Evolutionary conservation across 2,113 vertebrate genomes (phyloP), one percentile per base, ranked within the genome.

Genomic region (Corythornis madagascariensis): DNA sequence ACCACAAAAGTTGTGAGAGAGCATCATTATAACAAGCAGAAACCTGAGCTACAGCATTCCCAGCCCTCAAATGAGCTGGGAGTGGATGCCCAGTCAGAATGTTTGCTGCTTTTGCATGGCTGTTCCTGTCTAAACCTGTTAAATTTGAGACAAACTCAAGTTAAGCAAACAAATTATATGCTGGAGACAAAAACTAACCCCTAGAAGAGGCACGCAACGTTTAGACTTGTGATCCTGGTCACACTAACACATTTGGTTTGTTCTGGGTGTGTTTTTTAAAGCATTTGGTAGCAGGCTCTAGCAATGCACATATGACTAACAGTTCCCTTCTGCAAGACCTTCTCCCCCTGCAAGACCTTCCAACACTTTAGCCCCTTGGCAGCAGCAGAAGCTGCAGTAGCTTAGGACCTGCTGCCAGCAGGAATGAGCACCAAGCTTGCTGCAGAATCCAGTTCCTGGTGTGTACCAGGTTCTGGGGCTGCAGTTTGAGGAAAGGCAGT

Each of bases 21-120:
- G 52, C 91, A 94, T 88, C 93, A 85, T 81, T 63, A 74, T 13
- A 93, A 55, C 90, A 91, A 89, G 92, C 11, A 93, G 61, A 69
- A 96, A 96, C 93, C 85, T 96, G 96, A 96, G 89, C 75, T 75
- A 76, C 94, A 93, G 83, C 94, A 96, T 96, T 96, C 94, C 92
- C 92, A 90, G 70, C 76, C 77, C 93, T 88, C 65, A 92, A 91
- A 94, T 48, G 16, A 93, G 77, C 77, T 95, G 95, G 93, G 96
- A 95, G 94, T 95, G 92, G 93, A 89, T 90, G 70, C 88, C 94
- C 93, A 48, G 33, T 96, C 88, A 95, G 45, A 90, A 66, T 4
- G 67, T 81, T 91, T 94, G 60, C 90, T 94, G 64, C 72, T 95
- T 95, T 95, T 83, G 48, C 93, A 60, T 21, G 52, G 93, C 53